Conservation (phyloP, 2,797 vertebrate species). For the Lagodon rhomboides region DNA sequence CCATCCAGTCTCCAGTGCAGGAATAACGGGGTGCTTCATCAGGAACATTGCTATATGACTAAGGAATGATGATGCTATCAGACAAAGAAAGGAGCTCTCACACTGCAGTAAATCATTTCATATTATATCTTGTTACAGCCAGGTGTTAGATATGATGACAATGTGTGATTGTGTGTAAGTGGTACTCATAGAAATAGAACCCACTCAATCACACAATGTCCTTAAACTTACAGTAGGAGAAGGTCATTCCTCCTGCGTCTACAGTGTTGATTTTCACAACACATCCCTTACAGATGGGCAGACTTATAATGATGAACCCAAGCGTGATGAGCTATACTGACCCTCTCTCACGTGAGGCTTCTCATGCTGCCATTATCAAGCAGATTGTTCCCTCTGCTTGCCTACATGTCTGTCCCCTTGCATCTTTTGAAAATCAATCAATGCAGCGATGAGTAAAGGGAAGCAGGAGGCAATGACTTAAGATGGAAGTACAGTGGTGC, state of each 20-base stretch:
- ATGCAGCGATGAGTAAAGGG: conserved; percentile 61
- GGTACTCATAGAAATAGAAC: conserved; percentile 24
- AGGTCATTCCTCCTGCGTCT: conserved; percentile 53
- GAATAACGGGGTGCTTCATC: conserved; percentile 60
- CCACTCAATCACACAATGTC: conserved; percentile 47
- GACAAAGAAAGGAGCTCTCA: conserved; percentile 23
- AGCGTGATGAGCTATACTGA: conserved; percentile 29
- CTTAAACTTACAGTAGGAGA: conserved; percentile 47
- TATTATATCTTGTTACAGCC: conserved; percentile 35
- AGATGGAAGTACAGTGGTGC: conserved; percentile 49
- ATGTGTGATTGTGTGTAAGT: conserved; percentile 37
- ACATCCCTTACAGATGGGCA: conserved; percentile 55
- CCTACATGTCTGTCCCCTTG: conserved; percentile 35
- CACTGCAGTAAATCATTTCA: conserved; percentile 49
- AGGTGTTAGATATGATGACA: conserved; percentile 58
- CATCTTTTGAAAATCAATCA: conserved; percentile 61
- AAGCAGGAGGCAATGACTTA: conserved; percentile 48
- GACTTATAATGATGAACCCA: conserved; percentile 57
- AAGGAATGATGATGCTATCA: conserved; percentile 56
- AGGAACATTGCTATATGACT: conserved; percentile 32
- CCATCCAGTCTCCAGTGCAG: conserved; percentile 32
- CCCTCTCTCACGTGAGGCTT: conserved; percentile 32
- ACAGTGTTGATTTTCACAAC: conserved; percentile 46
- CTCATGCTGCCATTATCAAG: conserved; percentile 33
- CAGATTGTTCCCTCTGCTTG: conserved; percentile 12